Percentiles rank a stretch among this genome's conserved stretches.
phyloP scores from a whole-genome alignment of 2,888 invertebrate genomes.

The Agrotis segetum region DNA sequence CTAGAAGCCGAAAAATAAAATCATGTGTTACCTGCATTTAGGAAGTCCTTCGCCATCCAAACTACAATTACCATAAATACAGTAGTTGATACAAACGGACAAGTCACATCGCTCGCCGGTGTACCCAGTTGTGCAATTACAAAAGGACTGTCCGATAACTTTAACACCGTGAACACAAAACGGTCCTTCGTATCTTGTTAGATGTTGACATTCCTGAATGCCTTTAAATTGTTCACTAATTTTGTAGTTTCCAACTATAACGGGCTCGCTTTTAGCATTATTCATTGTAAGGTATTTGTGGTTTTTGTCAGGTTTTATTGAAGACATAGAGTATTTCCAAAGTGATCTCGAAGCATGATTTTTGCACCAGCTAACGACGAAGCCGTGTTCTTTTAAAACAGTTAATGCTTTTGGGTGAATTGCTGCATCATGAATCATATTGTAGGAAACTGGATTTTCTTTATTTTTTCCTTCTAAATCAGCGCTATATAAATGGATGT shows the following conservation, averaged over 20 bases:
- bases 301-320: too few relatives aligned
- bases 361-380: fast-evolving
- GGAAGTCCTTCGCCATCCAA: not conserved
- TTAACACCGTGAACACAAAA: slow-evolving; percentile 3
- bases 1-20: too few relatives aligned
- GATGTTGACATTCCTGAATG: not conserved
- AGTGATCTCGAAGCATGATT: fast-evolving
- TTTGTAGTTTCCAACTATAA: not conserved
- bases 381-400: not conserved
- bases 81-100: not conserved
- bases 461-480: not conserved
- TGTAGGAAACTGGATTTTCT: too few relatives aligned
- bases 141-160: not conserved
- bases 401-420: not conserved
- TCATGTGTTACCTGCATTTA: not conserved
- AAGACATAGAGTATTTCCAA: not conserved
- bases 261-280: too few relatives aligned
- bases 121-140: slow-evolving; percentile 9
- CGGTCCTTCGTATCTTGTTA: not conserved
- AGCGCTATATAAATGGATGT: fast-evolving
- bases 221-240: slow-evolving; percentile 3
- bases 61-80: not conserved
- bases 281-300: fast-evolving
- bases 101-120: not conserved
- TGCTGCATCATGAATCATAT: fast-evolving